phyloP scores from a whole-genome alignment of 2,888 invertebrate species.

The Macrosoma leucophasiata region DNA sequence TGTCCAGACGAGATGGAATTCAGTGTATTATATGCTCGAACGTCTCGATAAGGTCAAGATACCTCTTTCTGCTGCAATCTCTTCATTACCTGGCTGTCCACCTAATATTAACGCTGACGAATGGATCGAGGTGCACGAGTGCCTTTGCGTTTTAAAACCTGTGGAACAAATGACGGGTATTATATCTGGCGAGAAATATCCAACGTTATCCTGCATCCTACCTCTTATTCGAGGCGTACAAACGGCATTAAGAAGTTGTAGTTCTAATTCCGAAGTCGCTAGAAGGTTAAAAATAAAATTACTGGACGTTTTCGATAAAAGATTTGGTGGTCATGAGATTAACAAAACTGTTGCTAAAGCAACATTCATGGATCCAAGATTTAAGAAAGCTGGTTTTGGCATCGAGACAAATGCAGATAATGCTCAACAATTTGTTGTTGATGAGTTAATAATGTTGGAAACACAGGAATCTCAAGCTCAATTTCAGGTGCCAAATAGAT shows the following conservation, averaged over 20 bases:
- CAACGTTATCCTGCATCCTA: slow-evolving; percentile 16
- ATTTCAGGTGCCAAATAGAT: slow-evolving; percentile 19
- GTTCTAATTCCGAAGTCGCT: too few relatives aligned
- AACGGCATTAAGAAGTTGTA: too few relatives aligned
- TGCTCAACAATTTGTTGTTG: slow-evolving; percentile 12
- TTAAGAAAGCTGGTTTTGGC: slow-evolving; percentile 20
- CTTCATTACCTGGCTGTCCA: slow-evolving; percentile 11
- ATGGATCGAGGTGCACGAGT: slow-evolving; percentile 19
- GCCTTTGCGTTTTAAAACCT: slow-evolving; percentile 20
- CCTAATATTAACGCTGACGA: slow-evolving; percentile 18
- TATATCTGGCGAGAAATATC: slow-evolving; percentile 20
- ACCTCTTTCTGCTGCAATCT: slow-evolving; percentile 16
- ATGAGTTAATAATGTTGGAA: slow-evolving; percentile 11
- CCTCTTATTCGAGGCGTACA: too few relatives aligned
- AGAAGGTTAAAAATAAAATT: slow-evolving; percentile 14
- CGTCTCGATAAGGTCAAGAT: slow-evolving; percentile 13
- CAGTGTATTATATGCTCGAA: slow-evolving; percentile 11
- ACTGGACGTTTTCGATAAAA: slow-evolving; percentile 12
- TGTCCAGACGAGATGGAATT: slow-evolving; percentile 18
- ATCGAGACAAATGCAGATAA: slow-evolving; percentile 17
- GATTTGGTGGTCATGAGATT: slow-evolving; percentile 13
- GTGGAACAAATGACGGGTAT: slow-evolving; percentile 20
- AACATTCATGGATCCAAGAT: slow-evolving; percentile 18
- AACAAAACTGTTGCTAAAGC: slow-evolving; percentile 17
- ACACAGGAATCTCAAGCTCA: slow-evolving; percentile 14